phyloP scores from a whole-genome alignment of 2,113 vertebrate species.

The Callorhinus ursinus region DNA sequence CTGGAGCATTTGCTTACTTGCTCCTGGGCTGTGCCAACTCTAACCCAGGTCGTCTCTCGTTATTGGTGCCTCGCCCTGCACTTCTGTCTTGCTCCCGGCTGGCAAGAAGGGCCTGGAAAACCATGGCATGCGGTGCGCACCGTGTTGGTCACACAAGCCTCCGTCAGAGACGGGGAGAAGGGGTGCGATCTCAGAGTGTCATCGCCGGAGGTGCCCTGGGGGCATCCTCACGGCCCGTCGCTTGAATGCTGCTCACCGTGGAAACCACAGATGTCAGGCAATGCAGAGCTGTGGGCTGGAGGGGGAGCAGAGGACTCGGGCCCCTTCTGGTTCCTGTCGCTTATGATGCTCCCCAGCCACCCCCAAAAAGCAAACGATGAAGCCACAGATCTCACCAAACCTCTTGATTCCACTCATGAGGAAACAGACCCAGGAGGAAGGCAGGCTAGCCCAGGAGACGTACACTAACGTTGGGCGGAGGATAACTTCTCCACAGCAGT shows the following conservation, averaged over 20 bases:
- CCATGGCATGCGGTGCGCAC: rapidly evolving
- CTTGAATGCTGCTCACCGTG: rapidly evolving
- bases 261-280: too few species aligned
- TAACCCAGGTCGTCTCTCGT: not conserved
- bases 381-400: rapidly evolving
- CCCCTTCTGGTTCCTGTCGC: too few species aligned
- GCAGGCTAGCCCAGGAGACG: not conserved
- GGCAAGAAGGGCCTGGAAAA: not conserved
- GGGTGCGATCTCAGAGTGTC: not conserved
- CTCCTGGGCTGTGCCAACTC: not conserved
- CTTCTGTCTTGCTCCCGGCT: not conserved
- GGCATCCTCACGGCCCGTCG: rapidly evolving
- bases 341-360: rapidly evolving
- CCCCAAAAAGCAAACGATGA: not conserved
- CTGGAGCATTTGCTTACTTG: not conserved
- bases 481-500: rapidly evolving
- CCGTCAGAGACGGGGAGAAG: rapidly evolving
- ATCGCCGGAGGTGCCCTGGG: not conserved
- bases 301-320: rapidly evolving
- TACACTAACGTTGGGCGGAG: not conserved
- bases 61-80: not conserved
- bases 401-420: not conserved
- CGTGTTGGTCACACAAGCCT: rapidly evolving
- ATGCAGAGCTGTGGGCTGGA: rapidly evolving
- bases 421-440: not conserved